Evolutionary conservation across 2,888 invertebrate species (phyloP).

Genomic region (Pyrocoelia pectoralis): DNA sequence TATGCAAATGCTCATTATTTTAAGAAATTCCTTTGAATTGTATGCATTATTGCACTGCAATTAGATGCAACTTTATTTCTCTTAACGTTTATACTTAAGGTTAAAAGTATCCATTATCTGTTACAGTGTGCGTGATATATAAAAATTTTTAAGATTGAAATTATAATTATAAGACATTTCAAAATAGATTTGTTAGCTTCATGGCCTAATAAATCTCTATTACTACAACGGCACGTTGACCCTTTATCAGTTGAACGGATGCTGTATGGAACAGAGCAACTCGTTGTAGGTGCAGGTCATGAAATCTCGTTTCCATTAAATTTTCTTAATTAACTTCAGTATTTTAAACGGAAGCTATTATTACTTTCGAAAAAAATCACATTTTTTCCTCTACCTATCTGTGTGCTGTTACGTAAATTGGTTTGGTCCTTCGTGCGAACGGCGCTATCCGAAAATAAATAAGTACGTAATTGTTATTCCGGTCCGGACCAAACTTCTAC

Average conservation of each 20-base stretch:
- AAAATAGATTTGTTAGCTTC: constrained; percentile 13
- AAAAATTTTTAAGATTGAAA: neutral
- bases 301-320: constrained; percentile 27
- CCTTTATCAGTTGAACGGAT: constrained; percentile 31
- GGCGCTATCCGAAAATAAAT: neutral
- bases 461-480: constrained; percentile 4
- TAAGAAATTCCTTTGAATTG: neutral
- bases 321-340: constrained; percentile 16
- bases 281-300: constrained; percentile 30
- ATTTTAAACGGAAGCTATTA: neutral
- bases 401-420: too few relatives aligned
- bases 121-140: neutral
- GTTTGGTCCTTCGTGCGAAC: neutral
- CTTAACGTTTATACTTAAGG: neutral
- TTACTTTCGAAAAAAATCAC: neutral
- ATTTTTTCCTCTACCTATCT: too few relatives aligned
- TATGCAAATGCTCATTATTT: constrained; percentile 3
- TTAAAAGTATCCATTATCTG: too few relatives aligned
- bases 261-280: constrained; percentile 26
- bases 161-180: neutral
- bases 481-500: neutral
- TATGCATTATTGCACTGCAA: neutral
- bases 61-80: neutral
- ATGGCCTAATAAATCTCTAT: constrained; percentile 28
- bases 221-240: constrained; percentile 32